These are phyloP conservation scores for Lucilia sericata DNA, from an alignment of 1,140 invertebrate species.

Conservation along the genomic window DNA sequence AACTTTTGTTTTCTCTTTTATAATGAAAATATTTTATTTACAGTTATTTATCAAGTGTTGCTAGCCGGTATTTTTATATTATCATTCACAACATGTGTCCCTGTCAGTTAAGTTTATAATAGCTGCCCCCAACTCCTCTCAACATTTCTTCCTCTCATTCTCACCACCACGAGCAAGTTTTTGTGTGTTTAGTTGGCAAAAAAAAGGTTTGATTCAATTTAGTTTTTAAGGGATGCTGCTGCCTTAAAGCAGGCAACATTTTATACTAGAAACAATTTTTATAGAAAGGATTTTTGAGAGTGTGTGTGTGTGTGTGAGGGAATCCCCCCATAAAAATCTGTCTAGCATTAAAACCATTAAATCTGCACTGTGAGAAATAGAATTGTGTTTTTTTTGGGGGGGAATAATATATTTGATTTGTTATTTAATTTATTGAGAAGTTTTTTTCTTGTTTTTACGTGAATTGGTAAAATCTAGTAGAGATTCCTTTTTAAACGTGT, in stretches of 20 bases:
- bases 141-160: no score
- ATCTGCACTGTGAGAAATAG: slow-evolving; percentile 13
- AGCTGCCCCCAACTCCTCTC: background rate
- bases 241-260: background rate
- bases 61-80: slow-evolving; percentile 41
- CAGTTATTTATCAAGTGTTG: slow-evolving; percentile 35
- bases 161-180: background rate
- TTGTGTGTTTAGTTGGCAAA: background rate
- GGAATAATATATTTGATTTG: background rate
- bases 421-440: no score
- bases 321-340: slow-evolving; percentile 5
- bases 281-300: no score
- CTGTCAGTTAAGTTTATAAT: slow-evolving; percentile 10
- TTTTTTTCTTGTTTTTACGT: background rate
- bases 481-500: no score
- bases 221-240: background rate
- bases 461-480: no score
- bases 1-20: background rate
- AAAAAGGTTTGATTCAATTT: slow-evolving; percentile 19
- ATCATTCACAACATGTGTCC: slow-evolving; percentile 41
- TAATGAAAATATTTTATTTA: background rate
- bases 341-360: slow-evolving; percentile 34
- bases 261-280: background rate
- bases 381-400: no score
- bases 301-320: background rate